Conservation (phyloP, 2,113 vertebrate species). For the Phasianus colchicus region DNA sequence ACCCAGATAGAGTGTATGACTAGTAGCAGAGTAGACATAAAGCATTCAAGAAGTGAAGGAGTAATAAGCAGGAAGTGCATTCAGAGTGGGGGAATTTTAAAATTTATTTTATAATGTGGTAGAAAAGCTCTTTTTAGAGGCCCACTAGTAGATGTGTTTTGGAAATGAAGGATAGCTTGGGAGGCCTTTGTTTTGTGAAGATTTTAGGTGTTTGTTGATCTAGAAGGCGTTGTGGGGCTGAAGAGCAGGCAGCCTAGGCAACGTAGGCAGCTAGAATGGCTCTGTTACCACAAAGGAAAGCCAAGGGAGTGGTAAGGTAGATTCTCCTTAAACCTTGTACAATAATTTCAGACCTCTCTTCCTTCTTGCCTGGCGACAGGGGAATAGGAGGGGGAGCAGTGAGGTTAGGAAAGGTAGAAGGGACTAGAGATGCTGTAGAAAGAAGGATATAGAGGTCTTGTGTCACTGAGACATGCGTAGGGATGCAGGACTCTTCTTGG, state of each 20-base stretch:
- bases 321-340: accelerated
- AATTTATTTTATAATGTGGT: background rate
- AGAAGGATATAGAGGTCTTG: background rate
- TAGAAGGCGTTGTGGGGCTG: background rate
- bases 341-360: background rate
- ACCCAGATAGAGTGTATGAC: constrained; percentile 26
- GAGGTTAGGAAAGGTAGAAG: background rate
- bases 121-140: background rate
- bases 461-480: background rate
- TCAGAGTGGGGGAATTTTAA: background rate
- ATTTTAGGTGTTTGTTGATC: background rate
- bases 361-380: accelerated
- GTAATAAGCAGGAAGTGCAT: background rate
- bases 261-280: background rate
- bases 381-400: background rate
- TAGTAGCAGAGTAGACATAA: background rate
- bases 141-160: background rate
- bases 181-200: background rate
- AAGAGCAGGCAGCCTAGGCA: background rate
- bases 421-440: accelerated
- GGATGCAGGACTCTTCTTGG: background rate
- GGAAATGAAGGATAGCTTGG: background rate
- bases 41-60: constrained; percentile 23
- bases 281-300: background rate
- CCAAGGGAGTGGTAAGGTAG: background rate